Percentiles rank a stretch among this genome's conserved stretches.
These are phyloP conservation scores for Chamaea fasciata DNA, from an alignment of 2,113 vertebrate species.

Conservation along the genomic window DNA sequence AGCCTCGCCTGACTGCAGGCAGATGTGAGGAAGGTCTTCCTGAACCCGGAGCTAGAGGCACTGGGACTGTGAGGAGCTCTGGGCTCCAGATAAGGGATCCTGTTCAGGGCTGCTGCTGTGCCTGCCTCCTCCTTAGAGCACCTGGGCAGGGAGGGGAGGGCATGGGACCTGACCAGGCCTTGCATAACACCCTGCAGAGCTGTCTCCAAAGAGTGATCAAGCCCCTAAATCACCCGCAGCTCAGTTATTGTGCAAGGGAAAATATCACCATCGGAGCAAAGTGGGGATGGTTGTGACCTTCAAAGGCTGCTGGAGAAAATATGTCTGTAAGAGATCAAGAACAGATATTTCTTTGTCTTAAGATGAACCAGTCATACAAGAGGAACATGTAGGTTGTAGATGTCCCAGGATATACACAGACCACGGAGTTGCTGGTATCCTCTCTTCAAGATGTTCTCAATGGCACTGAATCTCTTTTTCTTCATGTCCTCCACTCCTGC, in stretches of 20 bases:
- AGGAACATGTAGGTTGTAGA: neutral
- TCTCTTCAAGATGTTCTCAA: neutral
- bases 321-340: neutral
- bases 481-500: neutral
- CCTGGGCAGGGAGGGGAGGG: neutral
- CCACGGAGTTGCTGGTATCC: neutral
- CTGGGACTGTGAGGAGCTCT: neutral
- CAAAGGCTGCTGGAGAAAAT: neutral
- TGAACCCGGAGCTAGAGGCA: rapidly evolving
- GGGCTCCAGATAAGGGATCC: neutral
- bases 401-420: neutral
- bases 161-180: neutral
- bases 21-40: neutral
- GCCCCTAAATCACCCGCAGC: neutral
- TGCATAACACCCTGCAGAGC: neutral
- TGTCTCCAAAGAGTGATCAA: neutral
- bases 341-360: neutral
- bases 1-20: neutral
- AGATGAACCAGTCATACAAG: neutral
- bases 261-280: rapidly evolving
- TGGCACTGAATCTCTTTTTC: neutral
- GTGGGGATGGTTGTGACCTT: neutral
- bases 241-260: neutral
- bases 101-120: neutral
- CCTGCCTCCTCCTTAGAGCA: neutral